Evolutionary conservation across 2,113 vertebrate genomes (phyloP).

Genomic region (Irena cyanogastra): DNA sequence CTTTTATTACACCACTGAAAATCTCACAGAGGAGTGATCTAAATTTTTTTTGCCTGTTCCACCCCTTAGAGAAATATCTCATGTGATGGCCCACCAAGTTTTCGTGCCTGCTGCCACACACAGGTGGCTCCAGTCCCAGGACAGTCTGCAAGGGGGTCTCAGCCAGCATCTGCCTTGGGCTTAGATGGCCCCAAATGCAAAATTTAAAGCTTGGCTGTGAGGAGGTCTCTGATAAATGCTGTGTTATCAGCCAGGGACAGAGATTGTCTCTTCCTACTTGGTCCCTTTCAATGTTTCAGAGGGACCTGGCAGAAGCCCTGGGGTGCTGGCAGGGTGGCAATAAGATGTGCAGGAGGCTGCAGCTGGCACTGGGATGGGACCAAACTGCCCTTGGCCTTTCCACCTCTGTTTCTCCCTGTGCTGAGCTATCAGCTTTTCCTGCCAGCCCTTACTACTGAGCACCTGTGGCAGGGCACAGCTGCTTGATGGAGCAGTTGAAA

Average conservation of each 20-base stretch:
- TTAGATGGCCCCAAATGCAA: background rate
- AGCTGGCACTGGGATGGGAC: fast-evolving
- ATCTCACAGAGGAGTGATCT: background rate
- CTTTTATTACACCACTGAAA: constrained; percentile 34
- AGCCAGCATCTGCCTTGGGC: background rate
- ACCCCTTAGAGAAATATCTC: background rate
- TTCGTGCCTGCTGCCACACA: background rate
- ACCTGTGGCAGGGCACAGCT: background rate
- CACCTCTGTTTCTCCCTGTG: background rate
- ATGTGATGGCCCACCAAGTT: background rate
- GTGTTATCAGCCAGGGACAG: background rate
- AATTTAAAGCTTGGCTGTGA: background rate
- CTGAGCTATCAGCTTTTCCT: background rate
- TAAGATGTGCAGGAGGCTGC: background rate
- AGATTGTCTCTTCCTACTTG: background rate
- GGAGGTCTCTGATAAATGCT: background rate
- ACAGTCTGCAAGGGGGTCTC: background rate
- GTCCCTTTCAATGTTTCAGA: background rate
- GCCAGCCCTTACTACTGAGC: background rate
- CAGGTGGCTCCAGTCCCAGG: background rate
- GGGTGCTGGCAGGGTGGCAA: background rate
- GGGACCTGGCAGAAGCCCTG: background rate
- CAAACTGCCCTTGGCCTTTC: background rate
- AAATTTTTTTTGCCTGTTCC: background rate
- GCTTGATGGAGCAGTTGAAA: background rate